These are phyloP conservation scores for Chondrosia reniformis DNA, from an alignment of 37 sponge, comb jelly and placozoan species.

Conservation along the genomic window DNA sequence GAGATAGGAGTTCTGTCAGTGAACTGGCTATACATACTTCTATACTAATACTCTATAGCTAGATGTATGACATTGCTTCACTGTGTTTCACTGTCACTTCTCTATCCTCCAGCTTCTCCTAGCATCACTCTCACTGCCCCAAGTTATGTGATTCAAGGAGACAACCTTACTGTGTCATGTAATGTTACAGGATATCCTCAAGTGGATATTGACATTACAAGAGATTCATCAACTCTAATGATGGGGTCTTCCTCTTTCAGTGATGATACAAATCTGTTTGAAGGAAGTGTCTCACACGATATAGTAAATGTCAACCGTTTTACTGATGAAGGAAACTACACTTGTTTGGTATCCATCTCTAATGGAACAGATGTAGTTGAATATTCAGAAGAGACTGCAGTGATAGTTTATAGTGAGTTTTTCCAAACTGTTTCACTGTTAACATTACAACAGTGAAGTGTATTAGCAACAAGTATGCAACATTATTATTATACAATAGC, in stretches of 20 bases:
- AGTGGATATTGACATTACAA: not conserved
- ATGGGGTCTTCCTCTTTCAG: not conserved
- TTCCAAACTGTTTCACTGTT: no score
- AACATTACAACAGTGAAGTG: no score
- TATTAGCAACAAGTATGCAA: no score
- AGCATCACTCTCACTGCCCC: not conserved
- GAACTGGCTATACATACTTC: not conserved
- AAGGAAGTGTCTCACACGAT: no score
- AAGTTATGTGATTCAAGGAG: not conserved
- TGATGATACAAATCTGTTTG: not conserved
- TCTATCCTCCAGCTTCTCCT: slow-evolving; percentile 5
- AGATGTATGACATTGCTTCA: not conserved
- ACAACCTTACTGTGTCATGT: slow-evolving; percentile 8
- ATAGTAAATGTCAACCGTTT: not conserved
- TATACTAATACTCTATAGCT: not conserved
- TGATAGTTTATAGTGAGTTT: no score
- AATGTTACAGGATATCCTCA: slow-evolving; percentile 4
- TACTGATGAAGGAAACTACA: slow-evolving; percentile 21
- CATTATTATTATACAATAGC: no score
- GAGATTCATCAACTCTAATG: not conserved
- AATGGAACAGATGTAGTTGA: no score
- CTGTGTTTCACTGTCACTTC: not conserved
- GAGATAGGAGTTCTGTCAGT: not conserved
- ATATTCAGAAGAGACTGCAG: no score
- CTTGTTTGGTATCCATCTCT: not conserved